Percentiles rank a stretch among this genome's conserved stretches.
Evolutionary conservation across 2,888 invertebrate species (phyloP).

Genomic region (Amphimallon solstitiale): DNA sequence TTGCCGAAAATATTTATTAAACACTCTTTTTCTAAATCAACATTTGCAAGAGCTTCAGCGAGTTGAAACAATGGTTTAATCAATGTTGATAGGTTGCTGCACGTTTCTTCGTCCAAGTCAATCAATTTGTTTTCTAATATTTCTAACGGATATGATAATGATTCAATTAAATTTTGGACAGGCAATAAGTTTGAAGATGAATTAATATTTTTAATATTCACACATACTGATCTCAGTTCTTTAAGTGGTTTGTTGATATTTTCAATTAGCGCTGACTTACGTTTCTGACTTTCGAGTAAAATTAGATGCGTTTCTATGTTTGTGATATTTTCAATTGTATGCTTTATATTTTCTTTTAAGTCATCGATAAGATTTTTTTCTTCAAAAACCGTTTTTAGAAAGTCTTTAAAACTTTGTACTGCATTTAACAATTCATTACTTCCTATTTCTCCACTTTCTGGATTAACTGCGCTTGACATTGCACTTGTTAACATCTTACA

Average conservation of each 20-base stretch:
- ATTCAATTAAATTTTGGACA: neutral
- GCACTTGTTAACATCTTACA: neutral
- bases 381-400: neutral
- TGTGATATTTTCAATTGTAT: neutral
- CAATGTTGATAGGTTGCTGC: slow-evolving; percentile 28
- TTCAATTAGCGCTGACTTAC: neutral
- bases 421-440: neutral
- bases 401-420: neutral
- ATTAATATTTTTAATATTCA: neutral
- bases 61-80: slow-evolving; percentile 24
- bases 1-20: neutral
- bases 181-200: neutral
- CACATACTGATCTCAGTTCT: neutral
- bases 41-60: slow-evolving; percentile 5
- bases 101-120: neutral
- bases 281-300: neutral
- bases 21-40: slow-evolving; percentile 22
- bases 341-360: neutral
- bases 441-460: neutral
- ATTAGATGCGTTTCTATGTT: neutral
- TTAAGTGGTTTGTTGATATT: neutral
- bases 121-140: slow-evolving; percentile 2
- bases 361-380: neutral
- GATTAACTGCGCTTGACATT: neutral
- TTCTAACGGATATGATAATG: neutral